phyloP scores from a whole-genome alignment of 1,140 invertebrate species.

The Pachyrhynchus sulphureomaculatus region DNA sequence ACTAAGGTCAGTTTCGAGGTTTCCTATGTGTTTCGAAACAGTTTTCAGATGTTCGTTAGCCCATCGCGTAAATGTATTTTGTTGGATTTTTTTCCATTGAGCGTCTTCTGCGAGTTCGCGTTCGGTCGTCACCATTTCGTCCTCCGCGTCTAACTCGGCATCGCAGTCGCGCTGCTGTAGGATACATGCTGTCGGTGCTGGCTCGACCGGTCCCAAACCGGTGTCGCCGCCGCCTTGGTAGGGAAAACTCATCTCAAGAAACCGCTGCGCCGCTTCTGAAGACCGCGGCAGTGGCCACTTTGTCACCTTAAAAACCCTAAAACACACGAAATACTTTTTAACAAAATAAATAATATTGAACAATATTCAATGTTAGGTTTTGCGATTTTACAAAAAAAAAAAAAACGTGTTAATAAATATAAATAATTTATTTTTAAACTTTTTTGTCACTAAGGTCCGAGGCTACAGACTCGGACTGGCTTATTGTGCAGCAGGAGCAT shows the following conservation, averaged over 20 bases:
- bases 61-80: constrained; percentile 95
- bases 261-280: constrained; percentile 7
- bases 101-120: constrained; percentile 88
- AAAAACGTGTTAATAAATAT: too few relatives aligned
- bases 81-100: constrained; percentile 91
- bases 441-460: too few relatives aligned
- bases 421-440: too few relatives aligned
- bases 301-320: not conserved
- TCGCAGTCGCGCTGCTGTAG: constrained; percentile 45
- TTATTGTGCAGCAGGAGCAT: too few relatives aligned
- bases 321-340: too few relatives aligned
- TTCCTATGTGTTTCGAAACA: constrained; percentile 74
- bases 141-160: constrained; percentile 62
- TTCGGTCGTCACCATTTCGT: constrained; percentile 77
- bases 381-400: too few relatives aligned
- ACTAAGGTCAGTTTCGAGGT: constrained; percentile 82
- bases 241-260: constrained; percentile 36
- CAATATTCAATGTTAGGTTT: too few relatives aligned
- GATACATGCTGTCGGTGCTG: constrained; percentile 18
- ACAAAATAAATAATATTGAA: too few relatives aligned
- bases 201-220: constrained; percentile 41
- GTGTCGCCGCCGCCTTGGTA: constrained; percentile 38
- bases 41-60: constrained; percentile 90
- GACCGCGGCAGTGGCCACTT: not conserved
- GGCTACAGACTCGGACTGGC: too few relatives aligned